phyloP scores from a whole-genome alignment of 1,140 invertebrate genomes.

The Cyclargus thomasi region DNA sequence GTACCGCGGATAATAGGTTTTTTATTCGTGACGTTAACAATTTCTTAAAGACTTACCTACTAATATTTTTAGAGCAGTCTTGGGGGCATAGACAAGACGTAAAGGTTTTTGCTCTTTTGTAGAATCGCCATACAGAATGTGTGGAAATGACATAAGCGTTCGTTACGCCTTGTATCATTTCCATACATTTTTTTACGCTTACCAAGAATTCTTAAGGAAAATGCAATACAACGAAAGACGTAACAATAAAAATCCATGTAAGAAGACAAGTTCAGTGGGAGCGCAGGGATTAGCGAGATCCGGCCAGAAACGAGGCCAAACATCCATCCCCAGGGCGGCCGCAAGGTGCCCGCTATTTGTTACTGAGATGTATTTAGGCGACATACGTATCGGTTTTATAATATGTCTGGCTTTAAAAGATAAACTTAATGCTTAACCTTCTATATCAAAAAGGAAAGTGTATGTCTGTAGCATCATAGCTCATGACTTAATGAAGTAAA shows the following conservation, averaged over 20 bases:
- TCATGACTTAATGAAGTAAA: too few relatives aligned
- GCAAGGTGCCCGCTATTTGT: constrained; percentile 42
- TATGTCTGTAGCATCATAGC: too few relatives aligned
- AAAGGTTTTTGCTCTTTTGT: too few relatives aligned
- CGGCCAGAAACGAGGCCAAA: constrained; percentile 57
- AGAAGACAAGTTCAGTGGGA: constrained; percentile 35
- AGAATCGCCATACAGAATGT: too few relatives aligned
- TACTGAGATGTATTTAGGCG: constrained; percentile 28
- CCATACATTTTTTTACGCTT: too few relatives aligned
- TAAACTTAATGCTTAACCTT: too few relatives aligned
- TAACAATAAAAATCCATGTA: constrained; percentile 30
- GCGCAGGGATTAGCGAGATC: constrained; percentile 50
- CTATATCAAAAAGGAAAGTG: too few relatives aligned
- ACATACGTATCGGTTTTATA: not conserved
- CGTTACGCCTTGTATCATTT: too few relatives aligned
- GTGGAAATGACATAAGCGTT: too few relatives aligned
- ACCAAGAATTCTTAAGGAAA: not conserved
- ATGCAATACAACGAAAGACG: constrained; percentile 4
- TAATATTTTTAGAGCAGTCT: too few relatives aligned
- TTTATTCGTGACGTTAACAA: not conserved
- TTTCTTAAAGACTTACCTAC: not conserved
- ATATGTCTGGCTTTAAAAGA: too few relatives aligned
- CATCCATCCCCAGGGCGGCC: constrained; percentile 46
- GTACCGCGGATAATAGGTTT: not conserved
- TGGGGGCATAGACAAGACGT: too few relatives aligned